Evolutionary conservation across 2,797 vertebrate species (phyloP).

Genomic region (Chiloscyllium punctatum): DNA sequence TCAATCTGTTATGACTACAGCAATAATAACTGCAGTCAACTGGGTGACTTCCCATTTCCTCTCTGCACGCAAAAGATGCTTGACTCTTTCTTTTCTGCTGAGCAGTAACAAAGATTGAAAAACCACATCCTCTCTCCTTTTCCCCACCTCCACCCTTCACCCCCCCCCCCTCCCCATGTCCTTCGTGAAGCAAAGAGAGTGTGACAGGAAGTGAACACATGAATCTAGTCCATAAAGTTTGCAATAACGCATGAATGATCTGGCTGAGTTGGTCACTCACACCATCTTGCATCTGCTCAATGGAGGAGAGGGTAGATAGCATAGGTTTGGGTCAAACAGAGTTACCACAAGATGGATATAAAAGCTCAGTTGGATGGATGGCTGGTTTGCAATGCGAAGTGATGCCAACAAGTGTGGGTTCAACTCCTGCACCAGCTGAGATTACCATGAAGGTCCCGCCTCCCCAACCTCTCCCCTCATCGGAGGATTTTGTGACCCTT

Average conservation of each 20-base stretch:
- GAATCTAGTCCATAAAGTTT: neutral
- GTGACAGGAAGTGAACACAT: neutral
- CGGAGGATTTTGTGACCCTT: no score
- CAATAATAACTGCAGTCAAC: neutral
- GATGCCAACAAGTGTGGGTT: no score
- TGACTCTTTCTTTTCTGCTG: neutral
- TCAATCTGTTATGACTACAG: neutral
- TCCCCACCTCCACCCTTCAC: neutral
- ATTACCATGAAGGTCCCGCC: no score
- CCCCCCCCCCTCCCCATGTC: no score
- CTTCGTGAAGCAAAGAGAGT: neutral
- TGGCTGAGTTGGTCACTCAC: no score
- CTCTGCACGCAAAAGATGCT: neutral
- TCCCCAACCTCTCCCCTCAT: no score
- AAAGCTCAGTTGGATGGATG: no score
- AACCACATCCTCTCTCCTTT: conserved; percentile 4
- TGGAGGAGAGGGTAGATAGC: neutral
- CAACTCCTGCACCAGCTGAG: no score
- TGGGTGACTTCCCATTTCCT: neutral
- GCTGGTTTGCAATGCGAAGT: no score
- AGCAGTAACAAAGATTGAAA: neutral
- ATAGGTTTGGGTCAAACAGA: neutral
- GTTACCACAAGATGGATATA: neutral
- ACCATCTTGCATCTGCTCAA: neutral
- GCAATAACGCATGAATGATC: neutral